These are phyloP conservation scores for Parotocinclus haroldoi DNA, from an alignment of 2,797 vertebrate species.

Conservation along the genomic window DNA sequence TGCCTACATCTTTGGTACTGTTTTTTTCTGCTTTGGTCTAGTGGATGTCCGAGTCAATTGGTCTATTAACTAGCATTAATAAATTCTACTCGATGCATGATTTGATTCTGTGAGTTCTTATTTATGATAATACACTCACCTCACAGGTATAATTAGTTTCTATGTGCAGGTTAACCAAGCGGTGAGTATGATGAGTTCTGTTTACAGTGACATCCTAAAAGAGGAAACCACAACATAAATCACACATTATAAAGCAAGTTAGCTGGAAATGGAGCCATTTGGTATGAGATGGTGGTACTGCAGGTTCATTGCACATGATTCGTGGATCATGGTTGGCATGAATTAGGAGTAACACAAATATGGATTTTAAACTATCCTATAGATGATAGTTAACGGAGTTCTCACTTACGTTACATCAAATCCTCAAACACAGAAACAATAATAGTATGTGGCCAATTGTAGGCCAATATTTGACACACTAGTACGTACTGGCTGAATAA, in stretches of 20 bases:
- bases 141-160: conserved; percentile 72
- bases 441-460: too few species aligned
- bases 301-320: background rate
- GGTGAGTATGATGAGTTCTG: conserved; percentile 64
- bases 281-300: background rate
- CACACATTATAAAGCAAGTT: background rate
- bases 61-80: too few species aligned
- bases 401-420: too few species aligned
- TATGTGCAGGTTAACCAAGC: conserved; percentile 57
- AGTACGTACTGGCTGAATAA: conserved; percentile 42
- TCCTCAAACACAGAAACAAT: too few species aligned
- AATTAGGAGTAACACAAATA: background rate
- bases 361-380: too few species aligned
- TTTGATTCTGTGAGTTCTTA: background rate
- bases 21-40: too few species aligned
- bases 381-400: too few species aligned
- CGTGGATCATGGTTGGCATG: background rate
- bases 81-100: background rate
- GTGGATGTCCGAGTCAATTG: too few species aligned
- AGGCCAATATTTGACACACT: background rate
- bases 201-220: conserved; percentile 59
- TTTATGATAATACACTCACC: conserved; percentile 54
- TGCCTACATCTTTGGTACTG: too few species aligned
- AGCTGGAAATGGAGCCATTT: background rate
- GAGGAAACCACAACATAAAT: conserved; percentile 15